Percentiles rank a stretch among this genome's conserved stretches.
Evolutionary conservation across 2,888 invertebrate genomes (phyloP).

Genomic region (Terebella lapidaria): DNA sequence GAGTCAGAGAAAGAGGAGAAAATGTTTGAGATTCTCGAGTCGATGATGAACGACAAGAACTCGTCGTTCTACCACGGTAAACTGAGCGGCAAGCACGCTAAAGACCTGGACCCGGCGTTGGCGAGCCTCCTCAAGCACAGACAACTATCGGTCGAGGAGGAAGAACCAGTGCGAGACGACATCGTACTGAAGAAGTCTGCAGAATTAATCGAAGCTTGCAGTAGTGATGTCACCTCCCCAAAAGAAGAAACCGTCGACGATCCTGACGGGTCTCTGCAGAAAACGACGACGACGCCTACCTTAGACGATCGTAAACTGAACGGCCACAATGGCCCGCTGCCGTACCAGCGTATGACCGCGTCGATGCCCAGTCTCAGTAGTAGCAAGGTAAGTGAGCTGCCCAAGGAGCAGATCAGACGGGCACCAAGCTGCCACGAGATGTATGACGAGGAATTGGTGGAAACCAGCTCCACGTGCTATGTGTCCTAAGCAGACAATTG

Average conservation of each 20-base stretch:
- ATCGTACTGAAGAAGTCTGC: too few species aligned
- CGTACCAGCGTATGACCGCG: too few species aligned
- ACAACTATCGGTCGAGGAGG: not conserved
- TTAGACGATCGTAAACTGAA: too few species aligned
- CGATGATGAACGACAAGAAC: slow-evolving; percentile 2
- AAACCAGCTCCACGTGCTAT: slow-evolving; percentile 20
- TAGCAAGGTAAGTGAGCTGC: too few species aligned
- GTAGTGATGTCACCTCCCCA: not conserved
- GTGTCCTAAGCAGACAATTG: slow-evolving; percentile 9
- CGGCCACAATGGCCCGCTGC: too few species aligned
- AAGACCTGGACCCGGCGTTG: not conserved
- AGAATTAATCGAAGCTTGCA: not conserved
- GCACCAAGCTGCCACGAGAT: slow-evolving; percentile 22
- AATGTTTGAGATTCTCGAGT: not conserved
- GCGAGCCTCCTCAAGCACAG: not conserved
- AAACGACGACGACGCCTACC: too few species aligned
- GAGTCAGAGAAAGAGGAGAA: not conserved
- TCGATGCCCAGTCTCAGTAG: not conserved
- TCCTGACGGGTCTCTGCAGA: too few species aligned
- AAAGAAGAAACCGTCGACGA: not conserved
- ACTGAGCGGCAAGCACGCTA: not conserved
- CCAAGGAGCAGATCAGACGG: slow-evolving; percentile 2
- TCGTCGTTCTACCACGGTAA: not conserved
- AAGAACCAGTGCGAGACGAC: not conserved
- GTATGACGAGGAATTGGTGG: slow-evolving; percentile 24